Evolutionary conservation across 2,888 invertebrate species (phyloP).

Genomic region (Acronicta alni): DNA sequence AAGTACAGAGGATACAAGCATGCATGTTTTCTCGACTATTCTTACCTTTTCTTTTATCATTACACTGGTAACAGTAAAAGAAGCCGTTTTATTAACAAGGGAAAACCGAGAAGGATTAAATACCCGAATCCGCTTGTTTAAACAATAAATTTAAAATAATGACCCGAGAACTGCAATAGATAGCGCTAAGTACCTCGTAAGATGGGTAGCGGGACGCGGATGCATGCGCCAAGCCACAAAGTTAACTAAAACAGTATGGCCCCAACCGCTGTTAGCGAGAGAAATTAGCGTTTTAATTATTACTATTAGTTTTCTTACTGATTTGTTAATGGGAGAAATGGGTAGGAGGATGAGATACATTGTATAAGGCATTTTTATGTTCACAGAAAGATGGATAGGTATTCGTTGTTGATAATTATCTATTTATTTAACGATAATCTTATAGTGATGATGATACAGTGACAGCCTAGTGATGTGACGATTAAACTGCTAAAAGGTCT

Average conservation of each 20-base stretch:
- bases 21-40: too few species aligned
- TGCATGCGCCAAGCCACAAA: constrained; percentile 35
- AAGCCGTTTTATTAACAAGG: too few species aligned
- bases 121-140: neutral
- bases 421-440: too few species aligned
- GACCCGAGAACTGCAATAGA: constrained; percentile 34
- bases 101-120: neutral
- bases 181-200: constrained; percentile 37
- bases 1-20: too few species aligned
- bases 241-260: constrained; percentile 31
- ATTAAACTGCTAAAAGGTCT: too few species aligned
- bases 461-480: too few species aligned
- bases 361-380: neutral
- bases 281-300: constrained; percentile 29
- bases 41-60: too few species aligned
- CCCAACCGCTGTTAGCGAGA: constrained; percentile 1
- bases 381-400: too few species aligned
- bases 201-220: constrained; percentile 27
- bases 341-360: neutral
- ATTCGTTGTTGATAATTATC: too few species aligned
- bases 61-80: too few species aligned
- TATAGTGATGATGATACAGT: too few species aligned
- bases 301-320: constrained; percentile 8
- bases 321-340: constrained; percentile 12
- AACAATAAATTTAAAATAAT: constrained; percentile 9